Evolutionary conservation across 2,797 vertebrate species (phyloP).

Genomic region (Telmatherina bonti): DNA sequence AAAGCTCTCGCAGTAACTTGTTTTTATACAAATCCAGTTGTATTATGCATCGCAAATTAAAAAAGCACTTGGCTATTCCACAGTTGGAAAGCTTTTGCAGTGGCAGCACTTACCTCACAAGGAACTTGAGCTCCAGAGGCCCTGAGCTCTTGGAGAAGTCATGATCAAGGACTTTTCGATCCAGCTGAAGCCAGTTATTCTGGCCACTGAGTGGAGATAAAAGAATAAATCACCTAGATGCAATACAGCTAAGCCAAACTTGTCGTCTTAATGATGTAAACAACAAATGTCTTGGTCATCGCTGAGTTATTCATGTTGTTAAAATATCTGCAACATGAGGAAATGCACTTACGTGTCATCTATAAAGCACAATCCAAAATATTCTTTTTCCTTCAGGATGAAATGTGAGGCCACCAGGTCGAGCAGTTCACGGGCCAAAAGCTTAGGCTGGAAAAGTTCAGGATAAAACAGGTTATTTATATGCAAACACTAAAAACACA

Average conservation of each 20-base stretch:
- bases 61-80: constrained; percentile 1
- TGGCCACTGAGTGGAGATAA: constrained; percentile 85
- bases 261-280: background rate
- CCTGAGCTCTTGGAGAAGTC: constrained; percentile 92
- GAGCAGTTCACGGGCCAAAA: constrained; percentile 93
- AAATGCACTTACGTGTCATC: constrained; percentile 91
- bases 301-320: background rate
- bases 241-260: background rate
- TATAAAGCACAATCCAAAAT: constrained; percentile 94
- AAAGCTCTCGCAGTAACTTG: background rate
- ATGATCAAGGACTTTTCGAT: constrained; percentile 96
- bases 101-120: constrained; percentile 88
- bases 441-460: constrained; percentile 88
- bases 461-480: background rate
- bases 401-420: constrained; percentile 98
- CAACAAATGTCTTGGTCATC: background rate
- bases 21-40: too few species aligned
- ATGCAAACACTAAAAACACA: too few species aligned
- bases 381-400: constrained; percentile 98
- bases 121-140: constrained; percentile 88
- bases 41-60: too few species aligned
- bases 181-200: constrained; percentile 95
- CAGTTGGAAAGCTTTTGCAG: constrained; percentile 4
- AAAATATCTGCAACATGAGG: background rate
- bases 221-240: constrained; percentile 43